phyloP scores from a whole-genome alignment of 2,888 invertebrate genomes.

The Ophion ellenae region DNA sequence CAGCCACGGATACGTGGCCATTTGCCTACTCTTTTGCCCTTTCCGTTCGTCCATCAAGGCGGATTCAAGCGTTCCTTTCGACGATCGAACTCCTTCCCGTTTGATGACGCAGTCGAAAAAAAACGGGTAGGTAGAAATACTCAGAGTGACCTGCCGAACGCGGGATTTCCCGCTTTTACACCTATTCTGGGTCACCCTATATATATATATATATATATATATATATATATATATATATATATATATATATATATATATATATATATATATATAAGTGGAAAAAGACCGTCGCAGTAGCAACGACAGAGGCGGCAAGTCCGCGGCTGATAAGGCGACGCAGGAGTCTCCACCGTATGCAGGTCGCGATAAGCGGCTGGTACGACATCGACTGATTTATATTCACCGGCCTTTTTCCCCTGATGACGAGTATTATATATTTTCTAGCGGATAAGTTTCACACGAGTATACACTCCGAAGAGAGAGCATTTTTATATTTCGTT shows the following conservation, averaged over 20 bases:
- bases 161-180: too few relatives aligned
- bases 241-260: not conserved
- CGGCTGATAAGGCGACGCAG: slow-evolving; percentile 28
- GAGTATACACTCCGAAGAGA: not conserved
- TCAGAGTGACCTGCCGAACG: too few relatives aligned
- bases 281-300: slow-evolving; percentile 10
- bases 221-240: too few relatives aligned
- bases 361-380: slow-evolving; percentile 49
- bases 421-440: slow-evolving; percentile 45
- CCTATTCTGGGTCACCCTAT: too few relatives aligned
- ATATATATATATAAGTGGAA: not conserved
- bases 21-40: too few relatives aligned
- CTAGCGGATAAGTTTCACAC: slow-evolving; percentile 29
- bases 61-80: too few relatives aligned
- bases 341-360: slow-evolving; percentile 21
- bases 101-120: too few relatives aligned
- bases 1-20: too few relatives aligned
- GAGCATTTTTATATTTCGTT: not conserved
- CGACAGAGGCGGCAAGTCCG: slow-evolving; percentile 29
- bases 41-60: too few relatives aligned
- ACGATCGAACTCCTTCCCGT: too few relatives aligned
- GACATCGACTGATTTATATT: slow-evolving; percentile 49
- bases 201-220: too few relatives aligned
- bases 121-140: too few relatives aligned
- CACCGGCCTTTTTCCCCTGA: slow-evolving; percentile 29